Base-by-base conservation (phyloP, 2,888 invertebrate genomes). In the Baronia brevicornis region DNA sequence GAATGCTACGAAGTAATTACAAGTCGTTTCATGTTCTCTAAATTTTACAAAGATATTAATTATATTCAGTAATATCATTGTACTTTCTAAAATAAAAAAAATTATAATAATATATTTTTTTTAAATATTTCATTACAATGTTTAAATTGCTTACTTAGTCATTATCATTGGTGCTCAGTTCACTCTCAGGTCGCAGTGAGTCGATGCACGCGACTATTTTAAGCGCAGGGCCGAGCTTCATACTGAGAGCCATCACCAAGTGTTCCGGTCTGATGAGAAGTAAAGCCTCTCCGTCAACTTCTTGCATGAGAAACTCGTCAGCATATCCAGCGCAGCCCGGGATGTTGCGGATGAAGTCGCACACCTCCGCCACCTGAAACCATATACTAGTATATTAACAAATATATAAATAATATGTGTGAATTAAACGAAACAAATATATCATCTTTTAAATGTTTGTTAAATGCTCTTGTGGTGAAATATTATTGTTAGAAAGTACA, bases 131-230 rank as follows among this genome's bases (percentile, higher is more conserved):
- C n/a, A n/a, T n/a, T n/a, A n/a, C n/a, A n/a, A n/a, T n/a, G n/a
- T n/a, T n/a, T n/a, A 12, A 5, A 4, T 15, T 15, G 2, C 22
- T 11, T 9, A 71, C 65, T 75, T 60, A 79, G 49, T 77, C 77
- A n/a, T 65, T 54, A 4, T 75, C 73, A 36, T 51, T 49, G 1
- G 51, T 28, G 2, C 49, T 29, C 26, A 71, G 68, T 12, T 77
- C 88, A 48, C 70, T 82, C 43, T 91, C 91, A 2, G 90, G 87
- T 20, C 92, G 85, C 86, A 95, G 90, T 1, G 91, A 88, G 62
- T 95, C 94, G 38, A 97, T 96, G 69, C 93, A 92, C 22, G 95
- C 95, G 48, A 96, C 96, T 36, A 98, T 96, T 78, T 98, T 98
- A 31, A 98, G 86, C 1, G 97, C 97, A 0, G 97, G 97, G 0